Percentiles rank a stretch among this genome's conserved stretches.
Evolutionary conservation across 2,113 vertebrate genomes (phyloP).

Genomic region (Rhagologus leucostigma): DNA sequence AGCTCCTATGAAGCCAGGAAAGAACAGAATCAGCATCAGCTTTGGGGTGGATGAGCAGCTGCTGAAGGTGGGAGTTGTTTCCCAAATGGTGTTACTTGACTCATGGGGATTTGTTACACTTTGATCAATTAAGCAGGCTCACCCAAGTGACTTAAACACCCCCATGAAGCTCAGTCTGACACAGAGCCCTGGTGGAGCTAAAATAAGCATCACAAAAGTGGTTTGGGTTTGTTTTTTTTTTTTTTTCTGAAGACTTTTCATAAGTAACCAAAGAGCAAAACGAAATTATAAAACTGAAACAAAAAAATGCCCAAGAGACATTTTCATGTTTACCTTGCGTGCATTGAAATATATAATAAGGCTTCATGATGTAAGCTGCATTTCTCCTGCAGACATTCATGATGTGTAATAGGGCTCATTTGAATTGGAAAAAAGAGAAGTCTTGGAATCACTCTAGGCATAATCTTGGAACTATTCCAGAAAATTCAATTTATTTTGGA

Average conservation of each 20-base stretch:
- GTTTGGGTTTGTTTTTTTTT: background rate
- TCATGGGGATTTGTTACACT: background rate
- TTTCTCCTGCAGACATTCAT: conserved; percentile 12
- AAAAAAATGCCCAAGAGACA: background rate
- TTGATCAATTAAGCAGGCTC: background rate
- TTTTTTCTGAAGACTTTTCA: background rate
- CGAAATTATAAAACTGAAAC: background rate
- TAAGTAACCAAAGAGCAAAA: background rate
- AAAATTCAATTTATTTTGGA: conserved; percentile 52
- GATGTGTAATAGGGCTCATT: conserved; percentile 11
- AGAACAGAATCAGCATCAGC: background rate
- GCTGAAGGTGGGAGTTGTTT: background rate
- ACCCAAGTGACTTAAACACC: background rate
- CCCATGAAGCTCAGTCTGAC: background rate
- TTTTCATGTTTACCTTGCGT: background rate
- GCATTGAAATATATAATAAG: conserved; percentile 30
- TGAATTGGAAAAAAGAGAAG: conserved; percentile 42
- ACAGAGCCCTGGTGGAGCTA: background rate
- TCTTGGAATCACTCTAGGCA: conserved; percentile 39
- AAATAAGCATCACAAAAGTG: background rate
- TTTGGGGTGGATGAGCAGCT: background rate
- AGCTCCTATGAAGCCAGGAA: background rate
- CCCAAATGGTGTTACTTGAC: background rate
- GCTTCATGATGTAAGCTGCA: background rate
- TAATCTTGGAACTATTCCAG: conserved; percentile 44